These are phyloP conservation scores for Thyatira batis DNA, from an alignment of 2,888 invertebrate species.

Conservation along the genomic window DNA sequence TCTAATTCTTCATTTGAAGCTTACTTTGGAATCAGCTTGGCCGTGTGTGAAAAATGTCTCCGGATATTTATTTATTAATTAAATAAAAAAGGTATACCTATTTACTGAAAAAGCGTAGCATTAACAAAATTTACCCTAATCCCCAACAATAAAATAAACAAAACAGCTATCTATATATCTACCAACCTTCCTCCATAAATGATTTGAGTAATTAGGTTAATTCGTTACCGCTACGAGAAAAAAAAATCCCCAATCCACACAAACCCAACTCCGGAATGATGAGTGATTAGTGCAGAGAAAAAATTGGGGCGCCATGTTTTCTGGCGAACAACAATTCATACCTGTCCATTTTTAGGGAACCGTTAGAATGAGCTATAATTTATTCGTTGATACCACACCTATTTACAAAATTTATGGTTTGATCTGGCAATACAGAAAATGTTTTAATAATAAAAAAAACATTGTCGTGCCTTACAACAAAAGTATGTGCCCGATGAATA, in stretches of 20 bases:
- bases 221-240: background rate
- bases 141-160: no score
- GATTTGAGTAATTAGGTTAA: background rate
- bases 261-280: slow-evolving; percentile 1
- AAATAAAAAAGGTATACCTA: no score
- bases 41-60: no score
- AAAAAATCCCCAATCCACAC: background rate
- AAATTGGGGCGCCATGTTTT: slow-evolving; percentile 13
- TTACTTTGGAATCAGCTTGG: no score
- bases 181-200: background rate
- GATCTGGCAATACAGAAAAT: background rate
- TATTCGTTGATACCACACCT: background rate
- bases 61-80: no score
- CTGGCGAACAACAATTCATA: slow-evolving; percentile 1
- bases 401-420: slow-evolving; percentile 4
- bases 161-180: no score
- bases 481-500: no score
- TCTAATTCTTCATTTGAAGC: no score
- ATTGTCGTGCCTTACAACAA: no score
- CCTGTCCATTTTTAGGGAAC: slow-evolving; percentile 3
- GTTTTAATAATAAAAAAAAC: no score
- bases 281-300: slow-evolving; percentile 14
- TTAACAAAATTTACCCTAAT: no score
- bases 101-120: no score
- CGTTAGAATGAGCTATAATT: slow-evolving; percentile 4